A percentile compares a stretch with the other conserved stretches of the same genome.
phyloP scores from a whole-genome alignment of 53 echinoderm and acorn worm genomes.

The Holothuria leucospilota region DNA sequence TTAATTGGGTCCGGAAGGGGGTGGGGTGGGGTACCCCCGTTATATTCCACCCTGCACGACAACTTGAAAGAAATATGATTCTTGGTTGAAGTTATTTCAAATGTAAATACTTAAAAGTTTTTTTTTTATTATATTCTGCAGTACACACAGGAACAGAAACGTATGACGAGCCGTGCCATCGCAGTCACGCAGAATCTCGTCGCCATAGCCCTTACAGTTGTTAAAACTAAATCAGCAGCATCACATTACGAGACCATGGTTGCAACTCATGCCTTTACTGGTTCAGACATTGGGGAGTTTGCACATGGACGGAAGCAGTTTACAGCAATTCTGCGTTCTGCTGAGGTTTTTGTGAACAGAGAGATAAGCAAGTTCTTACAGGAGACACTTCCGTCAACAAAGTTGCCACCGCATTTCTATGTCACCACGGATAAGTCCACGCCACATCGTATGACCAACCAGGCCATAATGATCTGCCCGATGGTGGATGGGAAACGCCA shows the following conservation, averaged over 20 bases:
- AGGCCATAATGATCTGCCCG: conserved; percentile 18
- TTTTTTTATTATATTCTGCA: too few relatives aligned
- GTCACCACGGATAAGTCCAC: conserved; percentile 11
- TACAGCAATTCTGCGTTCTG: background rate
- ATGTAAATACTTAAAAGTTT: too few relatives aligned
- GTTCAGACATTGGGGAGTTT: conserved; percentile 1
- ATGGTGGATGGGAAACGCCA: conserved; percentile 19
- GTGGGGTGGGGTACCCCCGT: too few relatives aligned
- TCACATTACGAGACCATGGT: conserved; percentile 1
- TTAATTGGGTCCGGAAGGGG: too few relatives aligned
- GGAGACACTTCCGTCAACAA: background rate
- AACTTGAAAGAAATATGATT: too few relatives aligned
- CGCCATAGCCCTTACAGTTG: conserved; percentile 1
- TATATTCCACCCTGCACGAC: too few relatives aligned
- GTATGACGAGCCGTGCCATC: too few relatives aligned
- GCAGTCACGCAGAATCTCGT: background rate
- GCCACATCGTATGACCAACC: conserved; percentile 18
- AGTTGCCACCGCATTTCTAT: background rate
- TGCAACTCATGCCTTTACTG: background rate
- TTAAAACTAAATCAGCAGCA: background rate
- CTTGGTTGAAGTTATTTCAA: too few relatives aligned
- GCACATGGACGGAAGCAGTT: conserved; percentile 22
- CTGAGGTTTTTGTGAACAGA: background rate
- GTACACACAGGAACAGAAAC: too few relatives aligned
- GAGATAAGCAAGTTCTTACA: background rate